These are phyloP conservation scores for Pseudorhombus dupliciocellatus DNA, from an alignment of 2,113 vertebrate genomes.

Conservation along the genomic window DNA sequence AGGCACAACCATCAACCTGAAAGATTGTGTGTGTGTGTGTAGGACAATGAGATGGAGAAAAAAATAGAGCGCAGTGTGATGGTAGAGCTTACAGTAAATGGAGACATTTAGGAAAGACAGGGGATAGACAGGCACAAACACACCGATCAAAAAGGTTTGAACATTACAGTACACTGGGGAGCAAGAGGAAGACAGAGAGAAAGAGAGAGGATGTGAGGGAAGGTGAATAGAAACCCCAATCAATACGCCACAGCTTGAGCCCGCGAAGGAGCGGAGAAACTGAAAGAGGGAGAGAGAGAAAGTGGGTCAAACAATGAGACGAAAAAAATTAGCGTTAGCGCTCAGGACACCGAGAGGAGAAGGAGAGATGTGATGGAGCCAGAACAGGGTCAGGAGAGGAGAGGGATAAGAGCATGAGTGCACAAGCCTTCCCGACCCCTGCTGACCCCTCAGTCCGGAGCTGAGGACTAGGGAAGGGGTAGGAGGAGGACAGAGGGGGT, in stretches of 20 bases:
- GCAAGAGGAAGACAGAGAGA: constrained; percentile 41
- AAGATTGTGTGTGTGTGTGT: constrained; percentile 2
- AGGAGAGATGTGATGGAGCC: constrained; percentile 18
- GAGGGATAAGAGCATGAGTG: constrained; percentile 16
- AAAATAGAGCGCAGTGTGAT: constrained; percentile 32
- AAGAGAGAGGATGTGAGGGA: constrained; percentile 56
- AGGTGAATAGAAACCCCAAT: constrained; percentile 78
- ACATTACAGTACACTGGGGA: constrained; percentile 73
- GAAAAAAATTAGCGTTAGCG: constrained; percentile 27
- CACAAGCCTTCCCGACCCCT: constrained; percentile 49
- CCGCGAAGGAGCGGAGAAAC: constrained; percentile 33
- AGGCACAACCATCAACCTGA: background rate
- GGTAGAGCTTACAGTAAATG: constrained; percentile 74
- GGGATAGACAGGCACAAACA: constrained; percentile 72
- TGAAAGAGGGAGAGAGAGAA: constrained; percentile 46
- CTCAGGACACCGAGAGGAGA: constrained; percentile 19
- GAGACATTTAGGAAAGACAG: constrained; percentile 74
- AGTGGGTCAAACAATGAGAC: constrained; percentile 72
- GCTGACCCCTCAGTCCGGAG: constrained; percentile 55
- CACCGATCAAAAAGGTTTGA: constrained; percentile 72
- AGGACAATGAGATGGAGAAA: constrained; percentile 14
- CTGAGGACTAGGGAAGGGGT: constrained; percentile 10
- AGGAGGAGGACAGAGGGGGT: constrained; percentile 4
- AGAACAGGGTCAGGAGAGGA: constrained; percentile 26
- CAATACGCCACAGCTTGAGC: constrained; percentile 71